These are phyloP conservation scores for Micronycteris hirsuta DNA, from an alignment of 2,113 vertebrate genomes.

Conservation along the genomic window DNA sequence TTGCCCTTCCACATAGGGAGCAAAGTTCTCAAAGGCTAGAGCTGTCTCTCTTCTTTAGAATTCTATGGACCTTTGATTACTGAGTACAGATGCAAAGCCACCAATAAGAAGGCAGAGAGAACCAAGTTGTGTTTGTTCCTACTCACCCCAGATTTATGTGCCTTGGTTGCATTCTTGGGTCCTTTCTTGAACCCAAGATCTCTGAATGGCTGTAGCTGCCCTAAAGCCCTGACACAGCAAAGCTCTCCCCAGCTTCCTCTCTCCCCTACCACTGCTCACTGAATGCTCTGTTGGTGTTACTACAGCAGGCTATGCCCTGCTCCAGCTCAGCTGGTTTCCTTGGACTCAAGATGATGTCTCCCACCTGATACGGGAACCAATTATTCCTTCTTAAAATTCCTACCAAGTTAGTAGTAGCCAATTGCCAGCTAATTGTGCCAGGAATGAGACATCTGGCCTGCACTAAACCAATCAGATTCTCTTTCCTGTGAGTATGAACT, in stretches of 20 bases:
- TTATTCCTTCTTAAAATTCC: neutral
- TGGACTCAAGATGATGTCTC: neutral
- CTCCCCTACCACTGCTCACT: neutral
- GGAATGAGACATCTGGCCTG: neutral
- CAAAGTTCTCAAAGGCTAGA: neutral
- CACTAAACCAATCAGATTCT: neutral
- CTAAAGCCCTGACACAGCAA: neutral
- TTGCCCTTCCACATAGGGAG: neutral
- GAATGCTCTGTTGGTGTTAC: neutral
- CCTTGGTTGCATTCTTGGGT: neutral
- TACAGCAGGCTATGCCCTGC: neutral
- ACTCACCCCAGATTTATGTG: accelerated
- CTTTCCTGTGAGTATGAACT: neutral
- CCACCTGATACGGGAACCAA: neutral
- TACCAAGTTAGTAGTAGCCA: neutral
- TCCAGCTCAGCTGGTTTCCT: neutral
- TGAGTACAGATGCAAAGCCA: neutral
- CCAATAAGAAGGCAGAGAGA: neutral
- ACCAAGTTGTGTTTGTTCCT: neutral
- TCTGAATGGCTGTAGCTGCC: neutral
- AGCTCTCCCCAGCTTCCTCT: neutral
- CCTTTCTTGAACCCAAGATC: neutral
- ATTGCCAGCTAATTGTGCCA: neutral
- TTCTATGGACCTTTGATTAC: neutral
- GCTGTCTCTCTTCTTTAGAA: neutral